Evolutionary conservation across 2,113 vertebrate genomes (phyloP).

Genomic region (Anguilla rostrata): DNA sequence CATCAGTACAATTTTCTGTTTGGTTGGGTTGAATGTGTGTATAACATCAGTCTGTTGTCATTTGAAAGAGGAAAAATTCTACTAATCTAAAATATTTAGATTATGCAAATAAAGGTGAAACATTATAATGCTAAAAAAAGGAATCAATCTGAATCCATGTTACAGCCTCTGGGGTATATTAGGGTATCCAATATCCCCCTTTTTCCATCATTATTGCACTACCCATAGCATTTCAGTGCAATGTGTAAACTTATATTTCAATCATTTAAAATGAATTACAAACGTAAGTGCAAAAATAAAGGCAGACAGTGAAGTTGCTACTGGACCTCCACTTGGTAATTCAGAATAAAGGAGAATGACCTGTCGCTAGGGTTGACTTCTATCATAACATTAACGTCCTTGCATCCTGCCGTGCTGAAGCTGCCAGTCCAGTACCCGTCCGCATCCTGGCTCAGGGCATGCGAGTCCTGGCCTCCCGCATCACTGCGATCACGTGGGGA

Average conservation of each 20-base stretch:
- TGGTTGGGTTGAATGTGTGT: too few relatives aligned
- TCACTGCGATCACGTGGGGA: conserved; percentile 69
- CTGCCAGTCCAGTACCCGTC: conserved; percentile 76
- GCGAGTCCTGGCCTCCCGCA: conserved; percentile 59
- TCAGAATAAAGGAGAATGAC: conserved; percentile 72
- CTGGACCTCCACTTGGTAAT: conserved; percentile 64
- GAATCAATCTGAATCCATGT: too few relatives aligned
- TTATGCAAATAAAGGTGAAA: too few relatives aligned
- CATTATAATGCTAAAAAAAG: too few relatives aligned
- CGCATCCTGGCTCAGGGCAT: conserved; percentile 58
- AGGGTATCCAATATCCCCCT: too few relatives aligned
- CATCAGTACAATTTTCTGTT: too few relatives aligned
- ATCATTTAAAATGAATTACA: neutral
- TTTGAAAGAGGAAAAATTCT: too few relatives aligned
- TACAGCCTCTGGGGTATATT: too few relatives aligned
- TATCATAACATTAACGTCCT: conserved; percentile 72
- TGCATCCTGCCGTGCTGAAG: conserved; percentile 70
- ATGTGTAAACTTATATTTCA: neutral
- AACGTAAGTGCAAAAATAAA: neutral
- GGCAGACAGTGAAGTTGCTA: neutral
- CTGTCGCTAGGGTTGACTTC: conserved; percentile 73
- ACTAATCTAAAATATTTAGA: too few relatives aligned
- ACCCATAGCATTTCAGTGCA: too few relatives aligned
- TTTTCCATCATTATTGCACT: too few relatives aligned
- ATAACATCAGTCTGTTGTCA: too few relatives aligned